phyloP scores from a whole-genome alignment of 1,140 invertebrate species.

The Arion vulgaris region DNA sequence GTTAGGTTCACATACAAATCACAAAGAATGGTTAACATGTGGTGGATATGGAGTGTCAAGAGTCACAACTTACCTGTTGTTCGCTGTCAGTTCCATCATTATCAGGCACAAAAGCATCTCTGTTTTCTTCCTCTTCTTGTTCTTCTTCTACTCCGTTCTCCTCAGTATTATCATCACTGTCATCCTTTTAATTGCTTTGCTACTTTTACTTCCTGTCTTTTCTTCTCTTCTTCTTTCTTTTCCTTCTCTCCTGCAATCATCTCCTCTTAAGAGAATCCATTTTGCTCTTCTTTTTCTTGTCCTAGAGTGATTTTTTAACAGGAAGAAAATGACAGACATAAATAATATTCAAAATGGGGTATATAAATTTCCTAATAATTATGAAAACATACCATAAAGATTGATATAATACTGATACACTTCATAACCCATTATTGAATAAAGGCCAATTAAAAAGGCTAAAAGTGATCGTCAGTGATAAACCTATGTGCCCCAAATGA shows the following conservation, averaged over 20 bases:
- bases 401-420: too few relatives aligned
- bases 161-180: conserved; percentile 47
- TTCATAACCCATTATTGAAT: too few relatives aligned
- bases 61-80: conserved; percentile 36
- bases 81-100: conserved; percentile 37
- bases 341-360: too few relatives aligned
- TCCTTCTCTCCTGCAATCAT: conserved; percentile 48
- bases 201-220: conserved; percentile 38
- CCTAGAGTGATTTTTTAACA: conserved; percentile 21
- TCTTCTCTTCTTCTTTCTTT: conserved; percentile 37
- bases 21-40: too few relatives aligned
- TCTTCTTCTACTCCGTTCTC: conserved; percentile 49
- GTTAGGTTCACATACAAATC: too few relatives aligned
- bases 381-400: too few relatives aligned
- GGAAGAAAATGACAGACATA: background rate
- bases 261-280: conserved; percentile 49
- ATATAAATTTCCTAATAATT: too few relatives aligned
- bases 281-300: conserved; percentile 54
- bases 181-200: conserved; percentile 42
- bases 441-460: too few relatives aligned
- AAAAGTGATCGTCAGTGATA: too few relatives aligned
- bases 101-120: conserved; percentile 39
- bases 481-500: too few relatives aligned
- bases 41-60: too few relatives aligned
- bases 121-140: conserved; percentile 50